Evolutionary conservation across 2,888 invertebrate species (phyloP).

Genomic region (Oeneis ivallda): DNA sequence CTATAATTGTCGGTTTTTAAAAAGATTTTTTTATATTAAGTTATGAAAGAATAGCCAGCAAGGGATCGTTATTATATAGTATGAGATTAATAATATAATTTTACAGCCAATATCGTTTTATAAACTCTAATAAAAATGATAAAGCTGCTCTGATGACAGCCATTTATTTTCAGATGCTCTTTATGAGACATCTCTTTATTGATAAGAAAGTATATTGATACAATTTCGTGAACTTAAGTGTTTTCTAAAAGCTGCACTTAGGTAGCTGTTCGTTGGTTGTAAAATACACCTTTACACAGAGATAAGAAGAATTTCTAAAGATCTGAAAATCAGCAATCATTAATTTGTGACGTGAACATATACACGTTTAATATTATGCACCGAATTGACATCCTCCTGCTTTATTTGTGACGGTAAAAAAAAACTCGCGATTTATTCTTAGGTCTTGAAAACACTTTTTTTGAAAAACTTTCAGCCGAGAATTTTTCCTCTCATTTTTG

Average conservation of each 20-base stretch:
- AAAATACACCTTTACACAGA: background rate
- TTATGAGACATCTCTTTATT: slow-evolving; percentile 11
- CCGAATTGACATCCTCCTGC: no score
- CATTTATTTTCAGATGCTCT: slow-evolving; percentile 11
- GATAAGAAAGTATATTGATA: slow-evolving; percentile 12
- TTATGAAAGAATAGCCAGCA: background rate
- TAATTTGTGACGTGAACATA: no score
- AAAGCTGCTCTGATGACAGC: slow-evolving; percentile 2
- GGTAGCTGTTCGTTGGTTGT: background rate
- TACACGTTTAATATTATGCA: no score
- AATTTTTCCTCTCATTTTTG: no score
- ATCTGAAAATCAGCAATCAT: background rate
- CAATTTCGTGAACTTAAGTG: slow-evolving; percentile 10
- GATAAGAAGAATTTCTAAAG: background rate
- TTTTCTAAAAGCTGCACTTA: slow-evolving; percentile 14
- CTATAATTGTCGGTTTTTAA: no score
- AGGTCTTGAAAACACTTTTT: no score
- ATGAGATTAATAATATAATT: background rate
- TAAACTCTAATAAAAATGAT: slow-evolving; percentile 16
- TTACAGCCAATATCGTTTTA: background rate
- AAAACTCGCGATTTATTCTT: no score
- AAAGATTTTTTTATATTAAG: no score
- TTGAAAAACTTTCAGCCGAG: no score
- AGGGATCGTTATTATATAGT: background rate
- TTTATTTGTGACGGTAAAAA: no score